Evolutionary conservation across 2,797 vertebrate genomes (phyloP), one percentile per base, ranked within the genome.

Genomic region (Tympanoctomys barrerae): DNA sequence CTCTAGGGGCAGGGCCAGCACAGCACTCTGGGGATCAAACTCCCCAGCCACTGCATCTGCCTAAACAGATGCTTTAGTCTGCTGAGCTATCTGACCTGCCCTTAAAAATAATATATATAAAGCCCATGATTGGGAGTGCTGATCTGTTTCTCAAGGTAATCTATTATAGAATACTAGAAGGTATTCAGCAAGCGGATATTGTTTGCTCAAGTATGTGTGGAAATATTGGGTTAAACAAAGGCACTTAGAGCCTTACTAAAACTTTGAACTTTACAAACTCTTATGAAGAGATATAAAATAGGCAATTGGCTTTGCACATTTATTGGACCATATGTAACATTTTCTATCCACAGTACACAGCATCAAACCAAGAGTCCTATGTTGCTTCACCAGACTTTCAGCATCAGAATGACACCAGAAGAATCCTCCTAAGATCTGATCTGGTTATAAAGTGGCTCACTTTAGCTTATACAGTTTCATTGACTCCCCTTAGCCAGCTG

Each of bases 51-150:
- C 49, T 49, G 49, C 49, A 49, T 49, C 49, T 49, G 49, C 11
- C 49, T 49, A 49, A 49, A 11, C 49, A 49, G 49, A 11, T 1
- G 49, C 49, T 49, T 49, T 49, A 49, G 11, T 49, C 49, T 49
- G 49, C 49, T 49, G 49, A 49, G 49, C 49, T 49, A 49, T 11
- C 49, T 49, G 49, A 11, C 49, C 11, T 49, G 49, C 49, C 49
- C 49, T 49, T 59, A 82, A 91, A 94, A 77, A 49, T 78, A 93
- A 89, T 82, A 85, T 1, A 59, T 62, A 52, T 42, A 66, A 49
- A 85, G 49, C 10, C 57, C 79, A 8, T 66, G 31, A 39, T 22
- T 13, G 31, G 46, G 94, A 95, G 87, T 62, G 84, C 4, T 90
- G n/a, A 66, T 39, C 79, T 87, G 68, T 91, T 89, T 89, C 26